A percentile compares a stretch with the other conserved stretches of the same genome.
Conservation (phyloP, 2,797 vertebrate species). For the Salmo trutta region DNA sequence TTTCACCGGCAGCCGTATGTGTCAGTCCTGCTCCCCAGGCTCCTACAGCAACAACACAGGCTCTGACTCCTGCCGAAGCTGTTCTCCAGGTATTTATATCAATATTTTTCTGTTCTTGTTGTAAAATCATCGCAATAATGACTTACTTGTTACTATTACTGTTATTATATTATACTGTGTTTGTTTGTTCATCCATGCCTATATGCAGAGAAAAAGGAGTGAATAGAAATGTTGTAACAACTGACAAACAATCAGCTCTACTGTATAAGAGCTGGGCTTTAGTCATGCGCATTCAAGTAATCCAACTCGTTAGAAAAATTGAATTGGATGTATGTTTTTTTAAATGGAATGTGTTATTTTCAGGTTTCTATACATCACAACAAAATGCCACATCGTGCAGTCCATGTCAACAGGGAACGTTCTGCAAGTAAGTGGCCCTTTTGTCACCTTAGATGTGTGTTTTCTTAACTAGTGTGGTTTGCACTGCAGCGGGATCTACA, state of each 20-base stretch:
- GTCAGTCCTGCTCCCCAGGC: constrained; percentile 78
- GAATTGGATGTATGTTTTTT: not conserved
- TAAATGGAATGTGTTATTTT: constrained; percentile 23
- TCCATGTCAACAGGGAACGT: constrained; percentile 77
- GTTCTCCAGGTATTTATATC: constrained; percentile 73
- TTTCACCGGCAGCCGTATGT: constrained; percentile 72
- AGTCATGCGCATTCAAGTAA: not conserved
- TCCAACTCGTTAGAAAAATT: not conserved
- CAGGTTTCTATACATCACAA: constrained; percentile 80
- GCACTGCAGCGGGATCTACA: constrained; percentile 13
- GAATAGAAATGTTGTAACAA: not conserved
- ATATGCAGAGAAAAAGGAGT: not conserved
- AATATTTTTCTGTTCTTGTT: not conserved
- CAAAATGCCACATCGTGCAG: constrained; percentile 76
- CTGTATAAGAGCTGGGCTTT: not conserved
- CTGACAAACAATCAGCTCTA: not conserved
- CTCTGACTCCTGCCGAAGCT: constrained; percentile 73
- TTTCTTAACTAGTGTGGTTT: constrained; percentile 17
- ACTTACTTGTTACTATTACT: too few species aligned
- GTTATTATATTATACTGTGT: not conserved
- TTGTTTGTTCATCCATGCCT: not conserved
- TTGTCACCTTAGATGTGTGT: not conserved
- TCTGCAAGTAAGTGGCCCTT: constrained; percentile 83
- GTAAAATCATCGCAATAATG: not conserved
- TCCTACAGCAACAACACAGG: constrained; percentile 75